Evolutionary conservation across 2,113 vertebrate species (phyloP), one percentile per base, ranked within the genome.

Genomic region (Ibidorhyncha struthersii): DNA sequence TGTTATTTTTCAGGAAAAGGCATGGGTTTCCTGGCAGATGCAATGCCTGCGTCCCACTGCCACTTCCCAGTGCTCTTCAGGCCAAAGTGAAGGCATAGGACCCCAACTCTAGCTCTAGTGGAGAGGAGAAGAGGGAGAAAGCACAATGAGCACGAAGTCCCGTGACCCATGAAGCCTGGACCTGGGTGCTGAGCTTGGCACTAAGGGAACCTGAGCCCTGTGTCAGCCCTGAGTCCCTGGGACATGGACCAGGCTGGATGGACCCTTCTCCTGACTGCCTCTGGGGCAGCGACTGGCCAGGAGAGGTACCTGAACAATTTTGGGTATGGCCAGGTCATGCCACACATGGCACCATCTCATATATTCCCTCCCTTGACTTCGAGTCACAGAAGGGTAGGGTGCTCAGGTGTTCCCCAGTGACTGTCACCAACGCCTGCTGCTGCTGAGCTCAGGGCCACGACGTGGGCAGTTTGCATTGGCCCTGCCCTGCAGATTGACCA

Each of bases 341-440:
- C 53, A 53, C 34, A 10, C 23, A 34, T 14, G 27, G 29, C 58
- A 53, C 11, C 41, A 38, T 27, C 47, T 63, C 61, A 50, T n/a
- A 29, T 14, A 25, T 22, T 69, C 15, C 77, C 36, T 69, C 67
- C 53, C 45, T 23, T 36, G 43, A n/a, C 45, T 53, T 59, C 6
- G 61, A 38, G 40, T 25, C 30, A 49, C 34, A 43, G 45, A 30
- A 61, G 19, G 3, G 0, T 12, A 69, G 32, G 30, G 23, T n/a
- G 13, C 23, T 74, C 55, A 30, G 0, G 2, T 0, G 0, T 12
- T 62, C 32, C 22, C 29, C 26, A 36, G 26, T 55, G 52, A 25
- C 19, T 74, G 40, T 41, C 55, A 43, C 26, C 34, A 7, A 14
- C 0, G 4, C 6, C 17, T 18, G 43, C 65, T 72, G 50, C 18